Evolutionary conservation across 2,888 invertebrate species (phyloP).

Genomic region (Trachelus tabidus): DNA sequence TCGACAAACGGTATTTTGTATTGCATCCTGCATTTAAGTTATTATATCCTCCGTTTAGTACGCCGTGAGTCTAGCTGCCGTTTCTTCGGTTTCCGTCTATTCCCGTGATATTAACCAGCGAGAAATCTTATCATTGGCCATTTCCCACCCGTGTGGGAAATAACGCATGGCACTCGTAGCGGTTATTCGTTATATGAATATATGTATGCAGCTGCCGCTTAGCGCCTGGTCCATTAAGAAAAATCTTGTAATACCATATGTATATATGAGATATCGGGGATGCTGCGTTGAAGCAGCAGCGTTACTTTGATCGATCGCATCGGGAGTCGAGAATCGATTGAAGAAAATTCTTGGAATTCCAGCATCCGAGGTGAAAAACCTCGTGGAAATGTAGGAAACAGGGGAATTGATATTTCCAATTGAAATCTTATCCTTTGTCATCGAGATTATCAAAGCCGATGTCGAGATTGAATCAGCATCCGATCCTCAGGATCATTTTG

Average conservation of each 20-base stretch:
- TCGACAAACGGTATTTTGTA: constrained; percentile 30
- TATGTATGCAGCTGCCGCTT: neutral
- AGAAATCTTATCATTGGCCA: neutral
- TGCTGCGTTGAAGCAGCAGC: neutral
- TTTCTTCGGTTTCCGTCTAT: neutral
- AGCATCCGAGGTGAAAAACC: neutral
- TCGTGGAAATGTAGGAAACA: neutral
- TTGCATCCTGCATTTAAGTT: constrained; percentile 19
- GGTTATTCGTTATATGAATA: neutral
- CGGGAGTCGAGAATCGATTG: neutral
- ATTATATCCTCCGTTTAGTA: neutral
- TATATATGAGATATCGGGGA: neutral
- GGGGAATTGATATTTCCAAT: neutral
- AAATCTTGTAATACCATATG: neutral
- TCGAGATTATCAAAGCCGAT: neutral
- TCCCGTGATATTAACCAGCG: neutral
- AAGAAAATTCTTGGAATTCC: neutral
- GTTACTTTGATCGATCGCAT: neutral
- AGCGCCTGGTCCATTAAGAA: neutral
- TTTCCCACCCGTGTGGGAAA: neutral
- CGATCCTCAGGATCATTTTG: neutral
- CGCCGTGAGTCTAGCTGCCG: neutral
- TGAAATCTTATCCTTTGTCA: neutral
- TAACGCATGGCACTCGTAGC: neutral
- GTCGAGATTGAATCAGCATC: neutral